Evolutionary conservation across 2,888 invertebrate species (phyloP).

Genomic region (Dexiosoma caninum): DNA sequence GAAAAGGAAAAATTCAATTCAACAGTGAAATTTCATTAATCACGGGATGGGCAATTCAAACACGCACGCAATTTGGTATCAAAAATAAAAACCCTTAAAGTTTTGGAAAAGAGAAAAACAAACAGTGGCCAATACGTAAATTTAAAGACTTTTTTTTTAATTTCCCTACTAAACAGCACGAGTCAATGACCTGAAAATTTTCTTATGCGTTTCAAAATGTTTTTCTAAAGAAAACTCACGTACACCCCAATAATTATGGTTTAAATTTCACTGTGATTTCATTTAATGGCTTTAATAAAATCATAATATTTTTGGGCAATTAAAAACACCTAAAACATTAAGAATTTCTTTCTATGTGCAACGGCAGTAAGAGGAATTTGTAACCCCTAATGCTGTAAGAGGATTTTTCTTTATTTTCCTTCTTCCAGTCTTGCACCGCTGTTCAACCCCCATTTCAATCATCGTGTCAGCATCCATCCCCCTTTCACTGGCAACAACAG

Average conservation of each 20-base stretch:
- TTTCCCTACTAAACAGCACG: background rate
- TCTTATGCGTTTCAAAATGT: background rate
- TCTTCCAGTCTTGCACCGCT: background rate
- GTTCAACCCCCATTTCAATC: slow-evolving; percentile 50
- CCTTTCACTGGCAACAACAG: background rate
- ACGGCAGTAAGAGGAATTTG: slow-evolving; percentile 9
- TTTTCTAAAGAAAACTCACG: background rate
- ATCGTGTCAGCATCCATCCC: background rate
- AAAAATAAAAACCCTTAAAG: slow-evolving; percentile 5
- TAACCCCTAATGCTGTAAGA: slow-evolving; percentile 31
- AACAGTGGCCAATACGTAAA: background rate
- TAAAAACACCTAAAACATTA: slow-evolving; percentile 61
- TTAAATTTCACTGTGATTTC: slow-evolving; percentile 47
- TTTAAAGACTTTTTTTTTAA: background rate
- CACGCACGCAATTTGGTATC: slow-evolving; percentile 41
- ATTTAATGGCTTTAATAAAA: slow-evolving; percentile 59
- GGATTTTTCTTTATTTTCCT: background rate
- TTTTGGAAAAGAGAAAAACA: background rate
- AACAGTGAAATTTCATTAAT: slow-evolving; percentile 53
- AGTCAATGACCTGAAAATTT: slow-evolving; percentile 47
- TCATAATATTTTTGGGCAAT: slow-evolving; percentile 62
- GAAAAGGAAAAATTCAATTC: slow-evolving; percentile 7
- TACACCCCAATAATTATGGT: slow-evolving; percentile 54
- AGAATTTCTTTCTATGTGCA: slow-evolving; percentile 26
- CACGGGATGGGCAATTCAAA: slow-evolving; percentile 36